phyloP scores from a whole-genome alignment of 2,888 invertebrate species.

The Amblyjoppa proteus region DNA sequence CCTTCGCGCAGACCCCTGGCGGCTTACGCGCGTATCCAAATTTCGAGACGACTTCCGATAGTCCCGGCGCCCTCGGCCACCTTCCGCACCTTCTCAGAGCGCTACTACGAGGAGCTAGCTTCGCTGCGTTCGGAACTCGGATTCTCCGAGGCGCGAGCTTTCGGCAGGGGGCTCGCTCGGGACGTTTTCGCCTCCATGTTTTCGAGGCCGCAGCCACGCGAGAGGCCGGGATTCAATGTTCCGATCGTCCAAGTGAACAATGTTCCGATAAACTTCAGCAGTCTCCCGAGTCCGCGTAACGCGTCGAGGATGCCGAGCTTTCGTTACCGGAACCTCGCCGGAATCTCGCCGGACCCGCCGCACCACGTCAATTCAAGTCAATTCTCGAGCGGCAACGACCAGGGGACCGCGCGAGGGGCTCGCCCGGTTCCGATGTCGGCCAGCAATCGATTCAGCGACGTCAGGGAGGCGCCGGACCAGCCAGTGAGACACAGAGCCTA shows the following conservation, averaged over 20 bases:
- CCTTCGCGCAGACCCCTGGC: background rate
- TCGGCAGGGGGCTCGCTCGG: background rate
- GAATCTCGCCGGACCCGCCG: slow-evolving; percentile 39
- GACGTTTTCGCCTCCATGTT: background rate
- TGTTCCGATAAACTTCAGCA: slow-evolving; percentile 84
- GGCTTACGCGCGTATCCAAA: background rate
- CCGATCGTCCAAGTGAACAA: slow-evolving; percentile 89
- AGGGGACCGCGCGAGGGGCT: slow-evolving; percentile 27
- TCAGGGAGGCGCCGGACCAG: background rate
- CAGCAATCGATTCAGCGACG: background rate
- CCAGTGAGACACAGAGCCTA: background rate
- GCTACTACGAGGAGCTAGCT: no score
- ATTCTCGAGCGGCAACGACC: slow-evolving; percentile 54
- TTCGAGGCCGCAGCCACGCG: background rate
- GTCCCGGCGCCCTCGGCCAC: background rate
- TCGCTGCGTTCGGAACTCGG: background rate
- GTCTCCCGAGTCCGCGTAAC: slow-evolving; percentile 51
- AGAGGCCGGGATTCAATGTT: slow-evolving; percentile 80
- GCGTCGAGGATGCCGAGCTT: background rate
- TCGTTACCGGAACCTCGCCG: slow-evolving; percentile 35
- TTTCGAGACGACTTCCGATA: background rate
- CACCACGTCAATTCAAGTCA: slow-evolving; percentile 50
- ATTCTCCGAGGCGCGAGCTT: background rate
- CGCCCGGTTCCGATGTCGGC: background rate
- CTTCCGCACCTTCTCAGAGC: no score